Conservation (phyloP, 2,113 vertebrate genomes). For the Chelonoidis abingdonii region DNA sequence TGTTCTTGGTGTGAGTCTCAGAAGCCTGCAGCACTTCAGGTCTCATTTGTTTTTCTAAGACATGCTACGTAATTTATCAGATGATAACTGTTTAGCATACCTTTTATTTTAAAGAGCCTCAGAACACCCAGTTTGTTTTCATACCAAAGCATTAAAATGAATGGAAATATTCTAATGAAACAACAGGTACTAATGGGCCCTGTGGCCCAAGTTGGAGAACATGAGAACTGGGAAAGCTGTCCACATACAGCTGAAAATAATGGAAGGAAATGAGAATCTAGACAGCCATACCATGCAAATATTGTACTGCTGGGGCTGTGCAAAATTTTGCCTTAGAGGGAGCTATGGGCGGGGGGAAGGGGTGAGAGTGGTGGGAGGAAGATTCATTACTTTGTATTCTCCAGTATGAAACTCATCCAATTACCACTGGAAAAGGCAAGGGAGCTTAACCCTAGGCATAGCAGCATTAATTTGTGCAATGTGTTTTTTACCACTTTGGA, state of each 20-base stretch:
- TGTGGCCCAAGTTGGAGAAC: neutral
- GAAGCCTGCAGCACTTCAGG: neutral
- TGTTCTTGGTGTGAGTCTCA: neutral
- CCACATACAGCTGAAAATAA: neutral
- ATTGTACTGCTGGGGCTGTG: neutral
- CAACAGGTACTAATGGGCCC: neutral
- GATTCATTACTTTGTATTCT: neutral
- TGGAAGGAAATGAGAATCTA: neutral
- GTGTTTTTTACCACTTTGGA: neutral
- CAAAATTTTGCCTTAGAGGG: neutral
- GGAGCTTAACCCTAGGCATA: neutral
- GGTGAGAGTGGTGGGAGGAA: neutral
- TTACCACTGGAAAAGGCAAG: neutral
- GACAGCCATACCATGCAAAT: neutral
- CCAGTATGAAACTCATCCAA: neutral
- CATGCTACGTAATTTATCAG: neutral
- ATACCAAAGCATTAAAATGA: neutral
- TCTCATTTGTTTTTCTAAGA: neutral
- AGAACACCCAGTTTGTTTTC: slow-evolving; percentile 24
- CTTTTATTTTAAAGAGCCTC: slow-evolving; percentile 11
- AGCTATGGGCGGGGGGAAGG: too few species aligned
- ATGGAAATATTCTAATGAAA: slow-evolving; percentile 35
- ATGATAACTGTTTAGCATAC: slow-evolving; percentile 15
- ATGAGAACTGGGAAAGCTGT: neutral
- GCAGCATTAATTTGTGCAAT: neutral